Conservation (phyloP, 92 coral and sea anemone genomes). For the Phenganax marumi region DNA sequence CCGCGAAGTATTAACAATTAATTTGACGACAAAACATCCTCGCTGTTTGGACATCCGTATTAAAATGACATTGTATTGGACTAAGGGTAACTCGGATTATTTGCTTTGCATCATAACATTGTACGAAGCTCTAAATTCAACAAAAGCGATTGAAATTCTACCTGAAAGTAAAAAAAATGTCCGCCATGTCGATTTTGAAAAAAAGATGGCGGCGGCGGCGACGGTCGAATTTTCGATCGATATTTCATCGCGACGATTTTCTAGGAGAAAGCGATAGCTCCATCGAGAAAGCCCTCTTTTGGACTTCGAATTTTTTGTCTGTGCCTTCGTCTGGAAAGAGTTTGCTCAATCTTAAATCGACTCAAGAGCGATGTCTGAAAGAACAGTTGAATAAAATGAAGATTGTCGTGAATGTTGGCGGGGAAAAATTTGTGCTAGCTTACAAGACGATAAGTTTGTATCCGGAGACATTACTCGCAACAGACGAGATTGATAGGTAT, state of each 20-base stretch:
- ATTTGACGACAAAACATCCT: background rate
- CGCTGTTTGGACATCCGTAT: too few relatives aligned
- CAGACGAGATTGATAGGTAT: conserved; percentile 66
- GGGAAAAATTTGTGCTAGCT: conserved; percentile 30
- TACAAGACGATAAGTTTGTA: conserved; percentile 43
- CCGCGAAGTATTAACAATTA: conserved; percentile 9
- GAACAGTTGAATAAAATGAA: conserved; percentile 21
- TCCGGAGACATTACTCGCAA: conserved; percentile 72
- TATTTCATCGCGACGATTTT: conserved; percentile 23
- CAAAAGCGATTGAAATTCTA: background rate
- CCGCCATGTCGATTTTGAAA: conserved; percentile 31
- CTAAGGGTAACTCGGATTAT: too few relatives aligned
- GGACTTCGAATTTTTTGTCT: conserved; percentile 38
- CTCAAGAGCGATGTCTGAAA: conserved; percentile 5
- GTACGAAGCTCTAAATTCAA: background rate
- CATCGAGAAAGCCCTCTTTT: conserved; percentile 34
- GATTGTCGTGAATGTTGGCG: conserved; percentile 27
- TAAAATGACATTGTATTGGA: too few relatives aligned
- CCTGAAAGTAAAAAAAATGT: background rate
- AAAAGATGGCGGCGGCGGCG: conserved; percentile 4
- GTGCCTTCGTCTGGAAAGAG: conserved; percentile 38
- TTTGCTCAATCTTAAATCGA: conserved; percentile 21
- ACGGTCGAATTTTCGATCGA: background rate
- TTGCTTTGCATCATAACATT: background rate
- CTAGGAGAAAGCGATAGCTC: conserved; percentile 36